Percentiles rank a stretch among this genome's conserved stretches.
phyloP scores from a whole-genome alignment of 2,888 invertebrate genomes.

The Drosophila quasianomalipes region DNA sequence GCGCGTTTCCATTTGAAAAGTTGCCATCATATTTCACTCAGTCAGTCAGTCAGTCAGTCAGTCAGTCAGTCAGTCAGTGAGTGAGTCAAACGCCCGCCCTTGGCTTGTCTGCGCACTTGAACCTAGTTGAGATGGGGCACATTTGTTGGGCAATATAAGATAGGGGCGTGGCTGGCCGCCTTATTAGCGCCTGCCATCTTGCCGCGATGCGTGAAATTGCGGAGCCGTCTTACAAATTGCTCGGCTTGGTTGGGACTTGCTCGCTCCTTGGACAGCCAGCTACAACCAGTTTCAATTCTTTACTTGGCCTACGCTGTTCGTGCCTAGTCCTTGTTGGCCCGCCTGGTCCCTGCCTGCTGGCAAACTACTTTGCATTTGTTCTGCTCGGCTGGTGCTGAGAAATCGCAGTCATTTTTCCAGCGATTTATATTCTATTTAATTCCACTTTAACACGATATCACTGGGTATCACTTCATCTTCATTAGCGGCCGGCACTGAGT shows the following conservation, averaged over 20 bases:
- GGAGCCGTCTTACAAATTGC: slow-evolving; percentile 57
- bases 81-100: slow-evolving; percentile 5
- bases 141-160: slow-evolving; percentile 50
- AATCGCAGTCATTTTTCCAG: slow-evolving; percentile 78
- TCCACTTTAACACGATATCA: slow-evolving; percentile 68
- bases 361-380: slow-evolving; percentile 78
- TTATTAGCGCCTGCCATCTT: slow-evolving; percentile 76
- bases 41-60: neutral
- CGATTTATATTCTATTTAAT: slow-evolving; percentile 81
- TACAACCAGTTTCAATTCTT: slow-evolving; percentile 14
- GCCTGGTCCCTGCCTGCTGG: slow-evolving; percentile 3
- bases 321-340: slow-evolving; percentile 1
- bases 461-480: slow-evolving; percentile 77
- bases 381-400: slow-evolving; percentile 72
- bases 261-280: slow-evolving; percentile 3
- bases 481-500: slow-evolving; percentile 52
- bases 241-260: slow-evolving; percentile 14
- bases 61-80: slow-evolving; percentile 19
- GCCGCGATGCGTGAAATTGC: slow-evolving; percentile 73
- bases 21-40: slow-evolving; percentile 82
- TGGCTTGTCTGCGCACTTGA: slow-evolving; percentile 24
- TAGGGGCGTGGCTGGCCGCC: slow-evolving; percentile 71
- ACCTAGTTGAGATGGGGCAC: slow-evolving; percentile 45
- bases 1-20: slow-evolving; percentile 81
- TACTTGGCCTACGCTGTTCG: neutral